Base-by-base conservation (phyloP, 2,888 invertebrate genomes). In the Taenaris catops region DNA sequence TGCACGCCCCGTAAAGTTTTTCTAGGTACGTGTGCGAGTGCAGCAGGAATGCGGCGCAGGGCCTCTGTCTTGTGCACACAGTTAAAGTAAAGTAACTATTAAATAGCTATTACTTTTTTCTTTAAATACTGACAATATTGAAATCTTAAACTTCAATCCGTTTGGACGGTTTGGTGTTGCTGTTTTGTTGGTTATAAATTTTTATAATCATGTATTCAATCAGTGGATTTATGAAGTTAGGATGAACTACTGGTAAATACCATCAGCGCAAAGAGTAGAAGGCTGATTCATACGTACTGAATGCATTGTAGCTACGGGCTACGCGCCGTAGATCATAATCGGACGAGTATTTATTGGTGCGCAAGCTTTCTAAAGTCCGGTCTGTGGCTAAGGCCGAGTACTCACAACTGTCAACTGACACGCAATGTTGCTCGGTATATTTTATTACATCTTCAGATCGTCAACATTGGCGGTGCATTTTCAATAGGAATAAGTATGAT, bases 321-420 rank as follows among this genome's bases (percentile, higher is more conserved):
- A 81, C 81, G 80, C 70, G 71, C 64, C 79, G 83, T 83, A 86
- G 86, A 84, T 84, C 83, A 84, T 79, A 80, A 83, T 83, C 83
- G 65, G 74, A 74, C 72, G 66, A 69, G 71, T 81, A 81, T 86
- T 83, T 84, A 83, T 81, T 74, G 71, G 74, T 68, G 63, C 57
- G 64, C 61, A 60, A 70, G 69, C 80, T 84, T 81, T 83, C 81
- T 80, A 79, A 64, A 64, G 63, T 61, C 51, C 41, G 48, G 55
- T 53, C 49, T 50, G 42, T 46, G 44, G 44, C 44, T 46, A 61
- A 66, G 60, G 62, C 68, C 54, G 55, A 57, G 58, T 56, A 54
- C 63, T 61, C 64, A 69, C 70, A 58, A 68, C 65, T 66, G 70
- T 66, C 65, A 65, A 63, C 52, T 59, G 71, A 69, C 74, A 76